Conservation (phyloP, 2,888 invertebrate genomes). For the Serrognathus titanus region DNA sequence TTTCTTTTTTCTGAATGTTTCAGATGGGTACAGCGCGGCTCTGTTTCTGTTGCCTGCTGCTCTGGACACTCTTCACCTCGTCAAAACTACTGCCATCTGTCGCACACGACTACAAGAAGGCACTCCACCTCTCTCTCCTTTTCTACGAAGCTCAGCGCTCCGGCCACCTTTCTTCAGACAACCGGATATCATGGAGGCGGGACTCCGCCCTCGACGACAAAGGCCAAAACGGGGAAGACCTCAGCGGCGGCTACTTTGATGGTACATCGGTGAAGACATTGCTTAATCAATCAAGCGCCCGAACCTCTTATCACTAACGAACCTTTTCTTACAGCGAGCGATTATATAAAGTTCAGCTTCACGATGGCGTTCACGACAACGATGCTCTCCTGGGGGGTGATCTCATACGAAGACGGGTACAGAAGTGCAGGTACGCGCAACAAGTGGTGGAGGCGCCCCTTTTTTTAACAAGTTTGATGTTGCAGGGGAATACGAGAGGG, state of each 20-base stretch:
- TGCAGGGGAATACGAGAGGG: conserved; percentile 48
- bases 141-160: conserved; percentile 59
- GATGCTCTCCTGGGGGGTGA: conserved; percentile 53
- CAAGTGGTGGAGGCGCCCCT: background rate
- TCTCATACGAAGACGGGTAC: conserved; percentile 53
- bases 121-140: conserved; percentile 51
- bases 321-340: conserved; percentile 48
- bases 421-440: conserved; percentile 40
- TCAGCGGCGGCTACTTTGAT: conserved; percentile 58
- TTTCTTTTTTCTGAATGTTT: background rate
- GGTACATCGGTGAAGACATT: conserved; percentile 40
- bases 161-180: conserved; percentile 51
- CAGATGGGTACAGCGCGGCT: conserved; percentile 5
- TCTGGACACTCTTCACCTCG: conserved; percentile 5
- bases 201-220: conserved; percentile 54
- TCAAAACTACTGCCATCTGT: background rate
- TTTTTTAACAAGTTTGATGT: background rate
- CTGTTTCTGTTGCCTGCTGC: background rate
- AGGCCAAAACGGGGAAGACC: conserved; percentile 52
- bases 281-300: too few species aligned
- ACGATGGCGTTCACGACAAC: conserved; percentile 57
- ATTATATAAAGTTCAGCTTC: conserved; percentile 57
- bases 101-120: conserved; percentile 47
- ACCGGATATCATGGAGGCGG: conserved; percentile 53
- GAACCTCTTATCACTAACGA: too few species aligned